A percentile compares a stretch with the other conserved stretches of the same genome.
These are phyloP conservation scores for Echinarachnius parma DNA, from an alignment of 53 echinoderm and acorn worm species.

Conservation along the genomic window DNA sequence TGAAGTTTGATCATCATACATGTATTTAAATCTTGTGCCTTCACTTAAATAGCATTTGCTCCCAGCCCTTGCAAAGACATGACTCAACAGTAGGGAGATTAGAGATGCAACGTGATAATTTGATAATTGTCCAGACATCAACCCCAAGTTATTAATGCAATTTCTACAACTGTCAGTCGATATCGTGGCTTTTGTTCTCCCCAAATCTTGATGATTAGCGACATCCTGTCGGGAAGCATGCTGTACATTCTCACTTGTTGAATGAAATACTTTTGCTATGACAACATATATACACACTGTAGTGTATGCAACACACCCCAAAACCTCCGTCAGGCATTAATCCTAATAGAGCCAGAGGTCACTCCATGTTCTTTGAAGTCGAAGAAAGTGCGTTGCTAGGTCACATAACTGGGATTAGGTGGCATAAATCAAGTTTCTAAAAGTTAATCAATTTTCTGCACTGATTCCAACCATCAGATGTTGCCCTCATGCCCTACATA, in stretches of 20 bases:
- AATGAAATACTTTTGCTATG: neutral
- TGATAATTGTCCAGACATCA: slow-evolving; percentile 44
- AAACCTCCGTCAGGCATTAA: neutral
- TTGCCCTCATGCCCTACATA: slow-evolving; percentile 10
- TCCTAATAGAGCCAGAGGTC: slow-evolving; percentile 9
- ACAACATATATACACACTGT: no score
- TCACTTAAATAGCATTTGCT: no score
- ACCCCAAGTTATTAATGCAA: slow-evolving; percentile 21
- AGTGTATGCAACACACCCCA: neutral
- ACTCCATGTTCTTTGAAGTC: slow-evolving; percentile 10
- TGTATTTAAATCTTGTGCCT: no score
- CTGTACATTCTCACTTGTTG: slow-evolving; percentile 24
- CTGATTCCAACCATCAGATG: no score
- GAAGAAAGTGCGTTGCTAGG: slow-evolving; percentile 39
- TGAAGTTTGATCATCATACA: no score
- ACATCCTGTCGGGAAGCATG: slow-evolving; percentile 39
- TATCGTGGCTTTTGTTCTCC: slow-evolving; percentile 36
- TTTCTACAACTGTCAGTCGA: slow-evolving; percentile 46
- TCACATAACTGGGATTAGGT: slow-evolving; percentile 32
- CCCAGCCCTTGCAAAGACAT: neutral
- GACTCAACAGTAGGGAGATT: slow-evolving; percentile 45
- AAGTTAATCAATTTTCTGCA: no score
- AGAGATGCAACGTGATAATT: slow-evolving; percentile 43
- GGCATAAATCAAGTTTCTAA: slow-evolving; percentile 45
- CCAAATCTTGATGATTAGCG: slow-evolving; percentile 42